phyloP scores from a whole-genome alignment of 2,113 vertebrate species.

The Morone chrysops region DNA sequence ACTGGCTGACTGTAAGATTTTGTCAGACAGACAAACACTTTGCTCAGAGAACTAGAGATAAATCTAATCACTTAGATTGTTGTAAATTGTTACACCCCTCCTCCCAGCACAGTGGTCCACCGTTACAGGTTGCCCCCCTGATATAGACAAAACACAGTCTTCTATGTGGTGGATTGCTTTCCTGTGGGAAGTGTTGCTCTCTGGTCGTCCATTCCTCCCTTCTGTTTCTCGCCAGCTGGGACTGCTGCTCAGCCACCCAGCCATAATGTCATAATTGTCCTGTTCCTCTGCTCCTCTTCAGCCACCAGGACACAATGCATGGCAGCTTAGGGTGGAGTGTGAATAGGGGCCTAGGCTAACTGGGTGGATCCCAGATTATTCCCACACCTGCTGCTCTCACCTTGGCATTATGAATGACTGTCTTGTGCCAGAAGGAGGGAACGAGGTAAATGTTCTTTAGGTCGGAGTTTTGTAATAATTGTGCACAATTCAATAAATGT shows the following conservation, averaged over 20 bases:
- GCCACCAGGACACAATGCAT: conserved; percentile 65
- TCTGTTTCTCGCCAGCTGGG: conserved; percentile 70
- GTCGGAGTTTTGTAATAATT: not conserved
- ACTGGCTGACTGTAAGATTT: not conserved
- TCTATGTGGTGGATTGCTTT: conserved; percentile 77
- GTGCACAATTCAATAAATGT: not conserved
- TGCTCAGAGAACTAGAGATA: not conserved
- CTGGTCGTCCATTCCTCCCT: conserved; percentile 55
- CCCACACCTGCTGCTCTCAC: conserved; percentile 82
- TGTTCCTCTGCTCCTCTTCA: conserved; percentile 69
- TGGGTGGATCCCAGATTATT: conserved; percentile 73
- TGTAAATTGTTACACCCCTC: conserved; percentile 1
- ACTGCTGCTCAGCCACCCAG: conserved; percentile 78
- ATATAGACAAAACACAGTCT: conserved; percentile 19
- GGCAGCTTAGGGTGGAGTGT: conserved; percentile 63
- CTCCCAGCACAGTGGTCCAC: not conserved
- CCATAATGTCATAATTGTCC: conserved; percentile 84
- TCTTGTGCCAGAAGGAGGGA: conserved; percentile 31
- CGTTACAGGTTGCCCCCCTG: not conserved
- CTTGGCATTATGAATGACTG: conserved; percentile 35
- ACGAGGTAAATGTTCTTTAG: conserved; percentile 24
- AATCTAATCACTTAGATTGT: conserved; percentile 12
- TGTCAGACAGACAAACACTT: not conserved
- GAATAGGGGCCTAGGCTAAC: conserved; percentile 56
- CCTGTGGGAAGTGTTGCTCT: conserved; percentile 73